These are phyloP conservation scores for Serilophus lunatus DNA, from an alignment of 2,113 vertebrate genomes.

Conservation along the genomic window DNA sequence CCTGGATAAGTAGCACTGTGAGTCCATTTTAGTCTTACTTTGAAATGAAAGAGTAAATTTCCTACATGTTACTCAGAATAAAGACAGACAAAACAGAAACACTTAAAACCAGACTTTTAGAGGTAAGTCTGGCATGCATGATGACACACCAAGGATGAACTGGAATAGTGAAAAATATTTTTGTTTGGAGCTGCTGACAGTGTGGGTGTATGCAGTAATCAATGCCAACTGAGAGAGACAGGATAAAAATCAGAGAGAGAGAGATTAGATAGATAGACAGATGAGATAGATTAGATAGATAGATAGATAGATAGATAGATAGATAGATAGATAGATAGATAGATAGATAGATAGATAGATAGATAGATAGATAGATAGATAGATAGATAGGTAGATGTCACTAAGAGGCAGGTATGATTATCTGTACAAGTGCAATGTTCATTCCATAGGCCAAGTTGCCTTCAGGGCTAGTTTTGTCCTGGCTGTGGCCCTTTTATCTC, in stretches of 20 bases:
- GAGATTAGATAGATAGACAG: neutral
- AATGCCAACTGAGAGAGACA: neutral
- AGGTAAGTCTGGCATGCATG: neutral
- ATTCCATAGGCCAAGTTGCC: neutral
- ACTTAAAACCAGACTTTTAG: neutral
- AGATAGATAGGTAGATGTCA: neutral
- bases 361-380: neutral
- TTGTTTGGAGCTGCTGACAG: neutral
- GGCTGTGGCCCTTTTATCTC: neutral
- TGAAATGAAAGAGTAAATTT: constrained; percentile 1
- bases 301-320: neutral
- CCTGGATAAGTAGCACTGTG: neutral
- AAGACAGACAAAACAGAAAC: neutral
- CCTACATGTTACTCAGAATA: neutral
- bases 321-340: neutral
- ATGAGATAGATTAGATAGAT: neutral
- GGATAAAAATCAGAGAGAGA: neutral
- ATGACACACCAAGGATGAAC: neutral
- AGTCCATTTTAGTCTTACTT: neutral
- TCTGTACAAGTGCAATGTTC: neutral
- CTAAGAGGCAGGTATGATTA: neutral
- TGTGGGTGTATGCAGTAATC: neutral
- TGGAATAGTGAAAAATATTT: neutral
- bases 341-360: neutral
- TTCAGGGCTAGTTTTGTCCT: neutral